These are phyloP conservation scores for Pseudomyrmex gracilis DNA, from an alignment of 1,140 invertebrate species.

Conservation along the genomic window DNA sequence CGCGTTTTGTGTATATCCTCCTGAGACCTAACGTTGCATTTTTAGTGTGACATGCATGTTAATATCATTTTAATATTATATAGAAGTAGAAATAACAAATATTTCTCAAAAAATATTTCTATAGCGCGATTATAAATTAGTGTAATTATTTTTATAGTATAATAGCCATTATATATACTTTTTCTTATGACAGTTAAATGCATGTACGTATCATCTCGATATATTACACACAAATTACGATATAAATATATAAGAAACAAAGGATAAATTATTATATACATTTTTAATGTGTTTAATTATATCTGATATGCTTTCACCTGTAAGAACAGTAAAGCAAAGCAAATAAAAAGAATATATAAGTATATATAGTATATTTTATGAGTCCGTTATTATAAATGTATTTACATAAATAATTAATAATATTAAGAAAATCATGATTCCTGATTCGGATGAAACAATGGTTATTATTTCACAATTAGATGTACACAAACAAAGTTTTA, in stretches of 20 bases:
- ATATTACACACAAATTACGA: conserved; percentile 11
- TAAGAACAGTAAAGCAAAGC: not conserved
- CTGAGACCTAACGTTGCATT: conserved; percentile 50
- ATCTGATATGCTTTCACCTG: conserved; percentile 7
- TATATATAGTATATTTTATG: too few species aligned
- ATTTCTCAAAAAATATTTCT: conserved; percentile 4
- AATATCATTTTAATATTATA: conserved; percentile 1
- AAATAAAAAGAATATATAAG: not conserved
- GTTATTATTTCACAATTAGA: too few species aligned
- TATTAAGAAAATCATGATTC: too few species aligned
- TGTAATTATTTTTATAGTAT: conserved; percentile 40
- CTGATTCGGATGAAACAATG: too few species aligned
- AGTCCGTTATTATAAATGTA: too few species aligned
- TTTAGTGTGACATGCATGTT: conserved; percentile 42
- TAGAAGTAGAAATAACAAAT: not conserved
- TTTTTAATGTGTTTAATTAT: conserved; percentile 9
- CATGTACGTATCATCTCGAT: conserved; percentile 18
- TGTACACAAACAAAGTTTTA: too few species aligned
- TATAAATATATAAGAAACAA: conserved; percentile 38
- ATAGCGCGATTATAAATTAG: conserved; percentile 30
- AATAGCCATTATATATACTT: conserved; percentile 45
- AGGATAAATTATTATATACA: conserved; percentile 14
- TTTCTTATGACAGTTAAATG: conserved; percentile 28
- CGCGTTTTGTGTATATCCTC: conserved; percentile 56
- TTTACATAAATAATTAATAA: too few species aligned